Conservation (phyloP, 2,797 vertebrate species). For the Sylvia borin region DNA sequence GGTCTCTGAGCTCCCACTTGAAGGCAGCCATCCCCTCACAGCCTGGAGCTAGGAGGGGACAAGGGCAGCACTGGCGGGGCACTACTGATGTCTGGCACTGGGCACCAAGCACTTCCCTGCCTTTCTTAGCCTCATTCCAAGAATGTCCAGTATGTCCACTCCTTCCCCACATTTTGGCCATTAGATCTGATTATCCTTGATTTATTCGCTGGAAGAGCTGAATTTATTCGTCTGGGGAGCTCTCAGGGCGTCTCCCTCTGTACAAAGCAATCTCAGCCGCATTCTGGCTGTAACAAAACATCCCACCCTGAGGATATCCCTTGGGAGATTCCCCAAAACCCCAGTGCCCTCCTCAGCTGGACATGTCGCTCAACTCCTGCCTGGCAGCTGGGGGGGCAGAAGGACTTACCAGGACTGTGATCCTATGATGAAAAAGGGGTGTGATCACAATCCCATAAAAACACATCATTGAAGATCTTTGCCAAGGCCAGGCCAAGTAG, state of each 20-base stretch:
- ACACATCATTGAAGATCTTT: fast-evolving
- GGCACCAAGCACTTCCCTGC: background rate
- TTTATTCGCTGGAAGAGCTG: background rate
- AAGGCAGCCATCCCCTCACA: fast-evolving
- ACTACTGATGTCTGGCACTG: background rate
- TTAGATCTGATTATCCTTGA: background rate
- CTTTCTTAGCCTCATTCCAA: background rate
- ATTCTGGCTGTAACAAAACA: background rate
- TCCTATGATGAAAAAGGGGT: fast-evolving
- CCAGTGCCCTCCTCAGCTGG: too few relatives aligned
- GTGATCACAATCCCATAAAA: background rate
- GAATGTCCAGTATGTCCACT: background rate
- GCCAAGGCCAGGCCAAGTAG: background rate
- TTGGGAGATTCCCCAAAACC: background rate
- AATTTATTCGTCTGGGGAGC: background rate
- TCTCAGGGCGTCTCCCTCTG: background rate
- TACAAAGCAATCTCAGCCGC: background rate
- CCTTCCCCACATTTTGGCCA: background rate
- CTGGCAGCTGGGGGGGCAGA: background rate
- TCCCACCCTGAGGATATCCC: background rate
- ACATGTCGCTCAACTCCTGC: background rate
- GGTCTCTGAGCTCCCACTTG: background rate
- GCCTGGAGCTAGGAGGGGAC: background rate
- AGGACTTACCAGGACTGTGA: background rate
- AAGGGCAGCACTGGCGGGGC: background rate